Conservation (phyloP, 2,888 invertebrate species). For the Ectropis crepuscularia region DNA sequence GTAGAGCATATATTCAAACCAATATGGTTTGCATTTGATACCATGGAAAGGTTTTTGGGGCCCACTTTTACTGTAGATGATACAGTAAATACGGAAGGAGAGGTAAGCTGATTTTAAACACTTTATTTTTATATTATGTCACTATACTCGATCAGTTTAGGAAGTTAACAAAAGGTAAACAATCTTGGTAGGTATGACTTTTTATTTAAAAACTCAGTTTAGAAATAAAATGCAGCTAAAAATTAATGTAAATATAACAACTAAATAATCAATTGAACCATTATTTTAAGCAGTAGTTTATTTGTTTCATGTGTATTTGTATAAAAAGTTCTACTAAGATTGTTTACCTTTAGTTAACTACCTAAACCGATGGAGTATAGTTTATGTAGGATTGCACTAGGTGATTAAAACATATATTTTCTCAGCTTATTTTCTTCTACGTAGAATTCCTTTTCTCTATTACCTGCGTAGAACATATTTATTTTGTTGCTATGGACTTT, state of each 20-base stretch:
- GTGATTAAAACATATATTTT: conserved; percentile 5
- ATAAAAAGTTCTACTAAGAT: conserved; percentile 1
- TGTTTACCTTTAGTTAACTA: conserved; percentile 1
- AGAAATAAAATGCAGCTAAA: conserved; percentile 6
- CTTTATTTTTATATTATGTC: conserved; percentile 7
- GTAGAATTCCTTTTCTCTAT: too few species aligned
- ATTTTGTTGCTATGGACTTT: too few species aligned
- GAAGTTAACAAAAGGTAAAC: conserved; percentile 6
- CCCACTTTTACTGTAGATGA: conserved; percentile 23
- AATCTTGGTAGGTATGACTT: conserved; percentile 8
- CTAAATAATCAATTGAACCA: conserved; percentile 9
- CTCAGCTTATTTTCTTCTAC: not conserved
- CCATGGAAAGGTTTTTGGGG: conserved; percentile 25
- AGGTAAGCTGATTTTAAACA: conserved; percentile 15
- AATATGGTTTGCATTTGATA: conserved; percentile 28
- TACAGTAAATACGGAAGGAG: conserved; percentile 16
- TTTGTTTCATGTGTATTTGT: conserved; percentile 2
- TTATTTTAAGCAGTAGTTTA: conserved; percentile 6
- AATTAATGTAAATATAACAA: conserved; percentile 10
- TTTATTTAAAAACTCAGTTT: conserved; percentile 8
- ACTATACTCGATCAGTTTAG: conserved; percentile 5
- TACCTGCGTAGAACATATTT: too few species aligned
- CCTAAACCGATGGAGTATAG: conserved; percentile 2
- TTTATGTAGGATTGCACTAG: conserved; percentile 1
- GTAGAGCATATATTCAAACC: conserved; percentile 26